These are phyloP conservation scores for Thaumetopoea pityocampa DNA, from an alignment of 1,140 invertebrate species.

Conservation along the genomic window DNA sequence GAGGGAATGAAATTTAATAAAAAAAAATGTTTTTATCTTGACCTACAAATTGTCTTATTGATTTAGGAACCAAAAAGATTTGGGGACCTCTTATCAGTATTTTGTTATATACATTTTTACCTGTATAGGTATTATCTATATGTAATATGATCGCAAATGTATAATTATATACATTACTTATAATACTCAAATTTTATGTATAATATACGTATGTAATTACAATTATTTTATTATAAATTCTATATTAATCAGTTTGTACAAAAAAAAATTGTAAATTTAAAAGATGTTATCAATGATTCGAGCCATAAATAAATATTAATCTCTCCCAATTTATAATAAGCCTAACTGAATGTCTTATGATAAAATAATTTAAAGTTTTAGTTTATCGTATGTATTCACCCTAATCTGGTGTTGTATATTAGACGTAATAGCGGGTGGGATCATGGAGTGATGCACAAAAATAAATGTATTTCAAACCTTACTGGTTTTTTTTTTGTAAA, in stretches of 20 bases:
- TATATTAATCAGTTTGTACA: slow-evolving; percentile 23
- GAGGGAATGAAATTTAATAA: no score
- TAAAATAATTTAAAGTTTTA: slow-evolving; percentile 53
- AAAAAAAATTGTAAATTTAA: slow-evolving; percentile 19
- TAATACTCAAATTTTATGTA: slow-evolving; percentile 19
- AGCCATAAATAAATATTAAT: slow-evolving; percentile 24
- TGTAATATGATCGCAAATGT: slow-evolving; percentile 4
- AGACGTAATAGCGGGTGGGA: slow-evolving; percentile 54
- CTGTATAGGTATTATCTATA: slow-evolving; percentile 12
- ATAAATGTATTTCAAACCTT: slow-evolving; percentile 70
- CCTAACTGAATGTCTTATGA: slow-evolving; percentile 74
- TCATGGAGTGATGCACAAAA: slow-evolving; percentile 66
- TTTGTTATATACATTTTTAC: slow-evolving; percentile 25
- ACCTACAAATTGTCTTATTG: no score
- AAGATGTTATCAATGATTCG: slow-evolving; percentile 21
- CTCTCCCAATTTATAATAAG: slow-evolving; percentile 46
- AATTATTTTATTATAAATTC: slow-evolving; percentile 18
- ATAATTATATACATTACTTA: slow-evolving; percentile 6
- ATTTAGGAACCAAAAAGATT: no score
- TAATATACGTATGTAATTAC: no score
- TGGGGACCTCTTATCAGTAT: no score
- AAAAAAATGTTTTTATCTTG: no score
- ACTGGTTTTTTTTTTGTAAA: slow-evolving; percentile 29
- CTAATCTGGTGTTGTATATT: slow-evolving; percentile 64
- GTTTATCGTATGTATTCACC: slow-evolving; percentile 54